Conservation (phyloP, 2,113 vertebrate species). For the Antechinus flavipes region DNA sequence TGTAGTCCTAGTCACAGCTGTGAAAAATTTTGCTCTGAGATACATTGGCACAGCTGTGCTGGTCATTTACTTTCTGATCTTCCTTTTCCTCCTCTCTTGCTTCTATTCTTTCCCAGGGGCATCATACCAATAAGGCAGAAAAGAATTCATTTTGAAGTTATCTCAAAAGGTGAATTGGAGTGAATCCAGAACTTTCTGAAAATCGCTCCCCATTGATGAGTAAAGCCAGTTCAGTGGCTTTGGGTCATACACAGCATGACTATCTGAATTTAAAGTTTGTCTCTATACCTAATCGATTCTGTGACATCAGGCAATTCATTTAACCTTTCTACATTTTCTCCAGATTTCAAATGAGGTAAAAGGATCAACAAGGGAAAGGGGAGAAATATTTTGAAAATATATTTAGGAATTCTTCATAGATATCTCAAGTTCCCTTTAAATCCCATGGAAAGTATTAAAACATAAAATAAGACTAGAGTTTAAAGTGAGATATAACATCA, state of each 20-base stretch:
- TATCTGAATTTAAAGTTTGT: conserved; percentile 8
- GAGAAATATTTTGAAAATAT: not conserved
- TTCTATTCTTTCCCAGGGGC: not conserved
- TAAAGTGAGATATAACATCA: not conserved
- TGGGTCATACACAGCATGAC: not conserved
- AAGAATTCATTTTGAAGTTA: not conserved
- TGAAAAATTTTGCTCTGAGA: not conserved
- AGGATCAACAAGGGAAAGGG: not conserved
- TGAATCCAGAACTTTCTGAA: not conserved
- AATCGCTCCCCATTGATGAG: not conserved
- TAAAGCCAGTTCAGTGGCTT: not conserved
- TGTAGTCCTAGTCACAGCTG: not conserved
- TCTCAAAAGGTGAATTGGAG: conserved; percentile 2
- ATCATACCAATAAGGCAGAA: not conserved
- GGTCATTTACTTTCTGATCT: not conserved
- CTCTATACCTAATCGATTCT: not conserved
- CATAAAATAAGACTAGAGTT: not conserved
- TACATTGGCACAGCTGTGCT: not conserved
- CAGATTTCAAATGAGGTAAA: not conserved
- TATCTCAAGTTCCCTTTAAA: not conserved
- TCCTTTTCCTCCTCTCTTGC: not conserved
- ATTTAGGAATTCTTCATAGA: not conserved
- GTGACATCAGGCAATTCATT: not conserved
- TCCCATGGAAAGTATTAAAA: conserved; percentile 25
- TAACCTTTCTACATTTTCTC: not conserved